Percentiles rank a stretch among this genome's conserved stretches.
Evolutionary conservation across 2,888 invertebrate genomes (phyloP).

Genomic region (Fragum whitleyi): DNA sequence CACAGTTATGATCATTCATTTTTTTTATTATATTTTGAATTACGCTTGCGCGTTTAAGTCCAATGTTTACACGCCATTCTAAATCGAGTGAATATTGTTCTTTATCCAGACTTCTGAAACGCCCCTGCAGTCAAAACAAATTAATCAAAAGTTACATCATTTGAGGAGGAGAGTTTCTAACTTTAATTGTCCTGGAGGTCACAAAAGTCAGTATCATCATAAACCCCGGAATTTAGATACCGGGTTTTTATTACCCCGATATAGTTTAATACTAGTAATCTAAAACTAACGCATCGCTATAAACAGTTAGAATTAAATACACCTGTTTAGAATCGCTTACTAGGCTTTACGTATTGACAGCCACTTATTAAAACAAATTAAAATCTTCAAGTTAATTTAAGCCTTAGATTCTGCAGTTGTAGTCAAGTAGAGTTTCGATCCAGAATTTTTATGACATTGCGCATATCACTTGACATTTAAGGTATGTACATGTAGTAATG

Average conservation of each 20-base stretch:
- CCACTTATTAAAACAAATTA: slow-evolving; percentile 15
- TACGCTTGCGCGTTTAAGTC: no score
- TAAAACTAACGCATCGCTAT: neutral
- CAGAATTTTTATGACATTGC: slow-evolving; percentile 1
- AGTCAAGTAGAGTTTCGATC: slow-evolving; percentile 1
- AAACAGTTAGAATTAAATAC: slow-evolving; percentile 20
- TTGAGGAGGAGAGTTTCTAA: neutral
- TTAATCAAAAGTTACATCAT: no score
- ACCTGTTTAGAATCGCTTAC: slow-evolving; percentile 20
- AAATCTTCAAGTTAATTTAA: neutral
- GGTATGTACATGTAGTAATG: slow-evolving; percentile 17
- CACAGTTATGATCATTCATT: no score
- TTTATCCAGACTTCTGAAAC: no score
- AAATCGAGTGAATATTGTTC: no score
- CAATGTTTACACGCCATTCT: no score
- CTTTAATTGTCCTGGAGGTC: neutral
- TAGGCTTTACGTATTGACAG: slow-evolving; percentile 3
- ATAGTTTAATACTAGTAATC: slow-evolving; percentile 17
- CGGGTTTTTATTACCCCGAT: slow-evolving; percentile 5
- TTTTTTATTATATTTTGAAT: no score
- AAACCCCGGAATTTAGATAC: slow-evolving; percentile 3
- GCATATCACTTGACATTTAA: slow-evolving; percentile 33
- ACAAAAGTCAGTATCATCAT: slow-evolving; percentile 2
- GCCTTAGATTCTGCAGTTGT: neutral
- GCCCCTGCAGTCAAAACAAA: no score